Evolutionary conservation across 2,888 invertebrate genomes (phyloP).

Genomic region (Digitonthophagus gazella): DNA sequence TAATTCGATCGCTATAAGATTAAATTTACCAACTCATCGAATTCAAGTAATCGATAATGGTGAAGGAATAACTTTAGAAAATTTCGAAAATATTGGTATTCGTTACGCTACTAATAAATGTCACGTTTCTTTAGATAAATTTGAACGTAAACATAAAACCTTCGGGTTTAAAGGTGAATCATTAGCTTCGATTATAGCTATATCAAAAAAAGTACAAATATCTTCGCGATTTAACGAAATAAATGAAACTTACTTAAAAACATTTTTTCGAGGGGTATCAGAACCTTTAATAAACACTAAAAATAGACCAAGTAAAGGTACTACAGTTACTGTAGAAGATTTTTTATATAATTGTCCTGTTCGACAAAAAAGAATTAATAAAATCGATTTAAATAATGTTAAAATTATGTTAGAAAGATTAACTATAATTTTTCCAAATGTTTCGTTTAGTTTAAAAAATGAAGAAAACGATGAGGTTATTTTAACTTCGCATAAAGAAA

Average conservation of each 20-base stretch:
- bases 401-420: conserved; percentile 60
- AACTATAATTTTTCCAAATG: conserved; percentile 63
- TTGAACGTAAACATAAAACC: conserved; percentile 54
- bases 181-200: conserved; percentile 60
- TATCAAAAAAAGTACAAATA: conserved; percentile 60
- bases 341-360: conserved; percentile 65
- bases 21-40: conserved; percentile 59
- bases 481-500: conserved; percentile 59
- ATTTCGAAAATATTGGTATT: conserved; percentile 60
- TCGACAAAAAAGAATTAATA: conserved; percentile 56
- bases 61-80: conserved; percentile 58
- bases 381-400: conserved; percentile 60
- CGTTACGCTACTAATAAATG: conserved; percentile 68
- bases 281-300: conserved; percentile 40
- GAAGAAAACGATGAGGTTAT: conserved; percentile 60
- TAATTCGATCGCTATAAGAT: conserved; percentile 66
- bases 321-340: conserved; percentile 68
- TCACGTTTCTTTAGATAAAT: conserved; percentile 51
- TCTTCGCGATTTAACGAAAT: conserved; percentile 54
- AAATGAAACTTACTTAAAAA: conserved; percentile 58
- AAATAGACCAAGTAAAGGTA: conserved; percentile 64
- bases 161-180: conserved; percentile 72
- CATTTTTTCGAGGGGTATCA: conserved; percentile 44
- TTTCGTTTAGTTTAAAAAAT: conserved; percentile 69
- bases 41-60: conserved; percentile 81